Evolutionary conservation across 2,888 invertebrate species (phyloP).

Genomic region (Scaptomyza reducta): DNA sequence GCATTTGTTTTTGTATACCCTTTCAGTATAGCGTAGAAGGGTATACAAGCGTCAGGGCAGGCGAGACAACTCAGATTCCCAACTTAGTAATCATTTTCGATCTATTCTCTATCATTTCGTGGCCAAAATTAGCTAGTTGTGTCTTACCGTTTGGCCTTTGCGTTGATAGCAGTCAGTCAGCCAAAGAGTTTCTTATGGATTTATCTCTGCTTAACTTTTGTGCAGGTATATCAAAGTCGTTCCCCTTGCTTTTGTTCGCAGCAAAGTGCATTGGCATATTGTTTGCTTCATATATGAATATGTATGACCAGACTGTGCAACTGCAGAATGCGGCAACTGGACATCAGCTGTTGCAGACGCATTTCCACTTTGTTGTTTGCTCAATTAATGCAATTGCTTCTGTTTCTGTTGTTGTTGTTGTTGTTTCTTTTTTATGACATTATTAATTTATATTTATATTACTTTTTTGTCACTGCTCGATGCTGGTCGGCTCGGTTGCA

Average conservation of each 20-base stretch:
- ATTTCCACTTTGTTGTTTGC: constrained; percentile 76
- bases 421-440: constrained; percentile 62
- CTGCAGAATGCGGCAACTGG: background rate
- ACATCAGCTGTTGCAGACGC: constrained; percentile 59
- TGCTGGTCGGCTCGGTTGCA: constrained; percentile 43
- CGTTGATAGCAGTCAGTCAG: no score
- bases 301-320: constrained; percentile 15
- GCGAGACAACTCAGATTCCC: no score
- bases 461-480: constrained; percentile 51
- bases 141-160: background rate
- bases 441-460: constrained; percentile 77
- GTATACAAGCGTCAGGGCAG: background rate
- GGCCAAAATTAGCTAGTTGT: no score
- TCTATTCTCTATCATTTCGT: background rate
- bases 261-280: constrained; percentile 65
- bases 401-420: constrained; percentile 43
- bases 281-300: constrained; percentile 31
- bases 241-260: background rate
- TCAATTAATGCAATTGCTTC: constrained; percentile 79
- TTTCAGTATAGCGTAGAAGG: background rate
- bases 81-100: background rate
- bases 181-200: no score
- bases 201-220: no score
- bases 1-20: constrained; percentile 45
- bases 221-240: constrained; percentile 10